Evolutionary conservation across 1,140 invertebrate genomes (phyloP).

Genomic region (Lasioglossum baleicum): DNA sequence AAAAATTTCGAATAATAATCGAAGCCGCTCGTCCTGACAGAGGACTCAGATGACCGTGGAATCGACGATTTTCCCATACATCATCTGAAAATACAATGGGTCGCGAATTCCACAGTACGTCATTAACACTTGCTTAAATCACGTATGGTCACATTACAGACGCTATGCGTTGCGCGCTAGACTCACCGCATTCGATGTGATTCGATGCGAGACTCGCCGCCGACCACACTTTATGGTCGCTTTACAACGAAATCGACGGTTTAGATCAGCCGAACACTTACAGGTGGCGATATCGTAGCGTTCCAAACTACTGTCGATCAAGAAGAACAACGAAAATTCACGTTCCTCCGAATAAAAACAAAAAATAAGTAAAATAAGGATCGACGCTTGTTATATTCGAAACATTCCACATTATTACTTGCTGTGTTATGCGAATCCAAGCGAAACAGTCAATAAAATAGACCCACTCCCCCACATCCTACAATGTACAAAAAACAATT

Average conservation of each 20-base stretch:
- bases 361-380: background rate
- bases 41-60: background rate
- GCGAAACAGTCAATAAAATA: background rate
- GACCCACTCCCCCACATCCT: background rate
- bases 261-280: background rate
- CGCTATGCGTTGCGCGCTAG: background rate
- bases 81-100: constrained; percentile 1
- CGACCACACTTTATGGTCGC: background rate
- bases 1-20: background rate
- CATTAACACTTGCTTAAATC: background rate
- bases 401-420: background rate
- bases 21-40: background rate
- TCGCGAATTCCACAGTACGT: background rate
- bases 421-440: background rate
- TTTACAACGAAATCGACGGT: constrained; percentile 2
- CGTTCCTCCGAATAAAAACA: background rate
- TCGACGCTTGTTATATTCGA: background rate
- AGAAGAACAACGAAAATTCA: background rate
- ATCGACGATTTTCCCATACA: background rate
- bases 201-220: too few relatives aligned
- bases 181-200: background rate
- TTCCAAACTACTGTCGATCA: background rate
- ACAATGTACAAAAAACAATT: background rate
- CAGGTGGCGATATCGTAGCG: background rate
- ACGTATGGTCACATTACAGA: background rate